Evolutionary conservation across 2,113 vertebrate genomes (phyloP), one percentile per base, ranked within the genome.

Genomic region (Martes martes): DNA sequence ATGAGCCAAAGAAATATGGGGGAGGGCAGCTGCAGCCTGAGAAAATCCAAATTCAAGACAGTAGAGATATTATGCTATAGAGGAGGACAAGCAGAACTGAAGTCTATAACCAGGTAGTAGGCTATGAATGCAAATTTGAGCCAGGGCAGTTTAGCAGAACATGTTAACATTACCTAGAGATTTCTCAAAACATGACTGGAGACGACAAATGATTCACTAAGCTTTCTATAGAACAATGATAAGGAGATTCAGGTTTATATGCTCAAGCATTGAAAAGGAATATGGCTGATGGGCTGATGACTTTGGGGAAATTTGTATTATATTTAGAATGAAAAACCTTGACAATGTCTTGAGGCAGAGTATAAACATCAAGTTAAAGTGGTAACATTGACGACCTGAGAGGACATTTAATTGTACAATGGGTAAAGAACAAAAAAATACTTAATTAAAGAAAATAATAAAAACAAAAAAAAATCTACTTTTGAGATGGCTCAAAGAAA

Each of bases 51-150:
- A 78, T 23, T 85, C 23, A 73, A 52, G 3, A 13, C 18, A 14
- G 15, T 2, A 3, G 2, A 21, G 7, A 15, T 86, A 13, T 31
- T 0, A 15, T 2, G 0, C 6, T 23, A 0, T 2, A 61, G 13
- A 63, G 11, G 6, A 45, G n/a, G 71, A 21, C 14, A 10, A 52
- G 1, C 11, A 90, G 13, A 26, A 61, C 4, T 47, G 23, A 93
- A 15, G 23, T 28, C 33, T 13, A 13, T 33, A 76, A 4, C 16
- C n/a, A 79, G 26, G 81, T 2, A 24, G 39, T 7, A 65, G 31
- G 16, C 24, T 42, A 52, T 63, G 52, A 31, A 13, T 11, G 24
- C 7, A 45, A 42, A 7, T 47, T 15, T n/a, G 28, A 95, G 47
- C 21, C 8, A 55, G 19, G 1, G 16, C 33, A 36, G 14, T 4